These are phyloP conservation scores for Metacarcinus magister DNA, from an alignment of 2,888 invertebrate genomes.

Conservation along the genomic window DNA sequence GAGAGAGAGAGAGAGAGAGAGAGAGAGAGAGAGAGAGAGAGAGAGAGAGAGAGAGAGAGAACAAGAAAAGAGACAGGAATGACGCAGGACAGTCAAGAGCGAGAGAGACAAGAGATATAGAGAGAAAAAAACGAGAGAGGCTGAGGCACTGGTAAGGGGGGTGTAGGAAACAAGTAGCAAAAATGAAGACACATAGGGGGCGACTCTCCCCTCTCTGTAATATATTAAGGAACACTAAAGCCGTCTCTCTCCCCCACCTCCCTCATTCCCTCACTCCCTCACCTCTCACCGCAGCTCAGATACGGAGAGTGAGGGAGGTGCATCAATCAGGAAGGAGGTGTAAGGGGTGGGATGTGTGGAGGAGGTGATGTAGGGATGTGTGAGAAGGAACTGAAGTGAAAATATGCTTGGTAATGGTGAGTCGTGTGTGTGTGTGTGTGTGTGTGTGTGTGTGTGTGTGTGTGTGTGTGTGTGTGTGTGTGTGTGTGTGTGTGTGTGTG, in stretches of 20 bases:
- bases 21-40: slow-evolving; percentile 42
- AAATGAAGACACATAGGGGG: background rate
- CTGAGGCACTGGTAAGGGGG: background rate
- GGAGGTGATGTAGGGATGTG: background rate
- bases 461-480: background rate
- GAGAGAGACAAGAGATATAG: slow-evolving; percentile 32
- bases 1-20: slow-evolving; percentile 44
- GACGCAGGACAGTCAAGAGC: background rate
- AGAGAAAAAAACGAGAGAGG: background rate
- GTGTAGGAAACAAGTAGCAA: background rate
- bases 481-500: slow-evolving; percentile 10
- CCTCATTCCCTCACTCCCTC: background rate
- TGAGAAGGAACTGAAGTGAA: background rate
- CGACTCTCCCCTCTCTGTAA: slow-evolving; percentile 1
- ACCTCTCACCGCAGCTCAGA: background rate
- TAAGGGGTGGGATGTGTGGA: background rate
- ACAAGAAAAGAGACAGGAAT: background rate
- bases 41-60: slow-evolving; percentile 31
- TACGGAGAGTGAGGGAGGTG: background rate
- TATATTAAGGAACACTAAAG: background rate
- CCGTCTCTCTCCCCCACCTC: slow-evolving; percentile 21
- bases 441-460: slow-evolving; percentile 3
- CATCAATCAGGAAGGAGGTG: background rate
- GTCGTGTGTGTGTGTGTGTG: background rate
- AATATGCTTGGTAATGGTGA: background rate